phyloP scores from a whole-genome alignment of 64 coral and sea anemone species.

The Pachyseris speciosa region DNA sequence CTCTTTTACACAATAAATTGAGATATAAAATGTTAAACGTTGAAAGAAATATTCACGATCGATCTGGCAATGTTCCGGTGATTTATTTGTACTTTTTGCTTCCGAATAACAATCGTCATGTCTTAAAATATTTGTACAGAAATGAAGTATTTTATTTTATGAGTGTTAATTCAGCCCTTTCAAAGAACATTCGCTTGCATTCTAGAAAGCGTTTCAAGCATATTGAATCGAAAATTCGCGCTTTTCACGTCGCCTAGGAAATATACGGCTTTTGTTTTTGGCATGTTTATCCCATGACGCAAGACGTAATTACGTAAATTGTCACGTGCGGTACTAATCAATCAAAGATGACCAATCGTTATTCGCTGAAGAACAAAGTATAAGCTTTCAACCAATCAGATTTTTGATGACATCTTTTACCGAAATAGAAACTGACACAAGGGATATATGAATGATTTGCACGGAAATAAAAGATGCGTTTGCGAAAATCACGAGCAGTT shows the following conservation, averaged over 20 bases:
- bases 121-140: too few relatives aligned
- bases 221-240: conserved; percentile 34
- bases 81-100: background rate
- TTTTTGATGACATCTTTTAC: background rate
- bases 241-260: conserved; percentile 38
- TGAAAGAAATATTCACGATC: background rate
- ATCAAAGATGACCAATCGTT: conserved; percentile 39
- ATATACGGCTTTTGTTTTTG: conserved; percentile 70
- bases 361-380: background rate
- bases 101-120: too few relatives aligned
- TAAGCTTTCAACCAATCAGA: conserved; percentile 41
- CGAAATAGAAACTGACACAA: conserved; percentile 30
- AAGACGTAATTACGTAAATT: conserved; percentile 35
- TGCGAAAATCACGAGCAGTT: background rate
- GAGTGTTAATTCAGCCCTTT: too few relatives aligned
- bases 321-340: conserved; percentile 31
- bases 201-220: background rate
- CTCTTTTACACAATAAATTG: background rate
- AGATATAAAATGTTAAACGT: background rate
- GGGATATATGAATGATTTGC: background rate
- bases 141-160: too few relatives aligned
- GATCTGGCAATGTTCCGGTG: background rate
- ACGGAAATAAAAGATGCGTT: conserved; percentile 43
- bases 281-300: conserved; percentile 69
- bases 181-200: background rate